Conservation (phyloP, 2,113 vertebrate genomes). For the Acinonyx jubatus region DNA sequence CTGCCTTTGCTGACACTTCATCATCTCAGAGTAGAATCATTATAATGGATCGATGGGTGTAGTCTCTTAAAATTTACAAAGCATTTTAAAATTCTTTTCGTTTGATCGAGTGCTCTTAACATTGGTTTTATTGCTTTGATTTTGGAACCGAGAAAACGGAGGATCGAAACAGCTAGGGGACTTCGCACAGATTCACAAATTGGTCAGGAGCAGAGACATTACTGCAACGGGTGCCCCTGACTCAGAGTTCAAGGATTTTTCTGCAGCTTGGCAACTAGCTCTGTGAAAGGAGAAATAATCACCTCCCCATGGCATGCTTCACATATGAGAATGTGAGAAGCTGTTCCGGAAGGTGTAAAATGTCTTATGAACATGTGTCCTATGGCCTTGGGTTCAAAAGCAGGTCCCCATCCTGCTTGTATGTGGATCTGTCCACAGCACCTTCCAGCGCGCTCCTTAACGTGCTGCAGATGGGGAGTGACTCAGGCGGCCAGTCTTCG, state of each 20-base stretch:
- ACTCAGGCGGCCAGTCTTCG: accelerated
- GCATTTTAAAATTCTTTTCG: not conserved
- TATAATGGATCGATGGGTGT: not conserved
- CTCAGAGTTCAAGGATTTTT: not conserved
- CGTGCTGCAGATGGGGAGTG: slow-evolving; percentile 30
- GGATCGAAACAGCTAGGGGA: not conserved
- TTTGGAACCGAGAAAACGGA: not conserved
- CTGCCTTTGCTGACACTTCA: not conserved
- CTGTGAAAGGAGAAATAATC: slow-evolving; percentile 15
- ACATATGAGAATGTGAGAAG: not conserved
- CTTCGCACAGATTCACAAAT: not conserved
- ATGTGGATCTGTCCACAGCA: not conserved
- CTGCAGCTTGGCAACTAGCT: not conserved
- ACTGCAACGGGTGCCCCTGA: accelerated
- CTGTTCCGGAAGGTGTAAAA: not conserved
- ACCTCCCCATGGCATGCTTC: not conserved
- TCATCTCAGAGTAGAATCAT: not conserved
- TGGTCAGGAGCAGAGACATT: not conserved
- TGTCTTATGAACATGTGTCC: not conserved
- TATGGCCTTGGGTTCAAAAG: not conserved
- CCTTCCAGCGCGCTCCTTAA: slow-evolving; percentile 22
- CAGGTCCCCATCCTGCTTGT: not conserved
- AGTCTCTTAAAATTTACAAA: not conserved
- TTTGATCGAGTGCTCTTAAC: not conserved
- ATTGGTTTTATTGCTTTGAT: not conserved